phyloP scores from a whole-genome alignment of 2,888 invertebrate species.

The Apamea monoglypha region DNA sequence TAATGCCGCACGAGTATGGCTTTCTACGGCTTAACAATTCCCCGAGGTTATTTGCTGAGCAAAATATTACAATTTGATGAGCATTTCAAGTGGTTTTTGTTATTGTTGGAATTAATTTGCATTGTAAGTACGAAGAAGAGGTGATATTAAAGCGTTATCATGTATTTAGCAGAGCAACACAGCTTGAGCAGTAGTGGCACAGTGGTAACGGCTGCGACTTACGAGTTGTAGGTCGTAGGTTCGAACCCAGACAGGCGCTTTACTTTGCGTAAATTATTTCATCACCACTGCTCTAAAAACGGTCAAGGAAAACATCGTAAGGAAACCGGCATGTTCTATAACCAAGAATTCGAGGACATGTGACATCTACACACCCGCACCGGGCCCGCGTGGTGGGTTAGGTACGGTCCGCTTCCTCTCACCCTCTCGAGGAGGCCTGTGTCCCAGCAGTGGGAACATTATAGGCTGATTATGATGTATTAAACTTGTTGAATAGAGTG shows the following conservation, averaged over 20 bases:
- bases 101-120: constrained; percentile 62
- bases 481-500: background rate
- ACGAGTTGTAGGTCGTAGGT: background rate
- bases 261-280: background rate
- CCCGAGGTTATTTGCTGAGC: constrained; percentile 75
- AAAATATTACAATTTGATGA: constrained; percentile 70
- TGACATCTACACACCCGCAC: background rate
- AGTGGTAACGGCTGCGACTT: too few species aligned
- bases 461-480: background rate
- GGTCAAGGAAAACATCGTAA: too few species aligned
- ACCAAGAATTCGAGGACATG: background rate
- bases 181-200: background rate
- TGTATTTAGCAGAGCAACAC: background rate
- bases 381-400: background rate
- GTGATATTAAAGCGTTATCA: constrained; percentile 6
- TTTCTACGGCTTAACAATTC: constrained; percentile 81
- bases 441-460: too few species aligned
- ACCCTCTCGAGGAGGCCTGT: background rate
- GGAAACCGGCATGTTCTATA: background rate
- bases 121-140: constrained; percentile 37
- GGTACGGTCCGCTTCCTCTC: background rate
- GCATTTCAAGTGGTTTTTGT: constrained; percentile 56
- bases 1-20: constrained; percentile 80
- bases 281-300: background rate
- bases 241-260: background rate